Percentiles rank a stretch among this genome's conserved stretches.
These are phyloP conservation scores for Axea sp. DNA, from an alignment of 2,888 invertebrate species.

Conservation along the genomic window DNA sequence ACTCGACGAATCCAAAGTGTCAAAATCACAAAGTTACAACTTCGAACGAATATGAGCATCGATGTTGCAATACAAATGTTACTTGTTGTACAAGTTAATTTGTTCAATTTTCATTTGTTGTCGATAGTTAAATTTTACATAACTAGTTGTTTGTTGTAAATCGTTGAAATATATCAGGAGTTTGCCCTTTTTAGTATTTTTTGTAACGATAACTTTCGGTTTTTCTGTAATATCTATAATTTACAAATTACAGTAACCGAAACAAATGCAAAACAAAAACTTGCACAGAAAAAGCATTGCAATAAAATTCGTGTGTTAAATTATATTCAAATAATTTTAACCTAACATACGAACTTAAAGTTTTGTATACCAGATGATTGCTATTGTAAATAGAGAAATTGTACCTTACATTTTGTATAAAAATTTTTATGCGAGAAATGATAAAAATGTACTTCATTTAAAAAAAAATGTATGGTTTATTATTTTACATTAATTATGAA, in stretches of 20 bases:
- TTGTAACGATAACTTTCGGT: background rate
- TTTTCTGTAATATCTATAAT: conserved; percentile 2
- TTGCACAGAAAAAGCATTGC: too few species aligned
- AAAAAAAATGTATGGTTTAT: too few species aligned
- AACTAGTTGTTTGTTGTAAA: conserved; percentile 32
- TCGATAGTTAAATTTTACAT: conserved; percentile 15
- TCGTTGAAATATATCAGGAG: conserved; percentile 34
- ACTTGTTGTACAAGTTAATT: conserved; percentile 11
- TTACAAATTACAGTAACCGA: too few species aligned
- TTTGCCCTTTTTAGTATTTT: conserved; percentile 10
- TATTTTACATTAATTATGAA: too few species aligned
- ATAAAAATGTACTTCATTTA: too few species aligned
- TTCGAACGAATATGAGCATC: conserved; percentile 28
- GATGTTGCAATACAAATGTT: conserved; percentile 27
- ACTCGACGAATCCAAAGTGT: conserved; percentile 15
- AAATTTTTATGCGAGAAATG: too few species aligned
- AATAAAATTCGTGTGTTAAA: too few species aligned
- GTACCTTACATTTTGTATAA: too few species aligned
- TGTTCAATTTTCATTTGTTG: background rate
- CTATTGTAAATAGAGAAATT: too few species aligned
- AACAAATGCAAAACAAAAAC: conserved; percentile 4
- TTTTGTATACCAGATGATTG: too few species aligned
- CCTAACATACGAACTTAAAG: too few species aligned
- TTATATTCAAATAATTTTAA: too few species aligned
- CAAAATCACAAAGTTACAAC: conserved; percentile 35